Evolutionary conservation across 2,888 invertebrate genomes (phyloP), one percentile per base, ranked within the genome.

Genomic region (Ischnus inquisitorius): DNA sequence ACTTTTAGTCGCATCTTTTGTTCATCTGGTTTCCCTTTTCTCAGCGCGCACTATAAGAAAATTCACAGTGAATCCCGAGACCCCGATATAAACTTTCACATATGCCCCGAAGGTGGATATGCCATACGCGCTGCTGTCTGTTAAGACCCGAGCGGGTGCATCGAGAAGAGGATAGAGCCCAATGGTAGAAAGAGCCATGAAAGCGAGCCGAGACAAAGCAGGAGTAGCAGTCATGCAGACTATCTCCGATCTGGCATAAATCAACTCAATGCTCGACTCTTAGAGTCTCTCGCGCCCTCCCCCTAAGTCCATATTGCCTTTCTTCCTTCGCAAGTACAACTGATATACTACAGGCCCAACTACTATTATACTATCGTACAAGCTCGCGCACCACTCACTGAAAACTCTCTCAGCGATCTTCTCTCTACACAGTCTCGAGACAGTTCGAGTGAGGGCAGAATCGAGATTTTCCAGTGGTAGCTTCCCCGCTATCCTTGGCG

Each of bases 231-330:
- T 90, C 89, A 90, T 86, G 87, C 86, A 84, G 78, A 68, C 90
- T 93, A 93, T 93, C 92, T 93, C 90, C 90, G 91, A 93, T 93
- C 92, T 93, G 91, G 92, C 90, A 93, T 93, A 93, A 93, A 93
- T 93, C 92, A 93, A 93, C 91, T 91, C 91, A 90, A 91, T 92
- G 91, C 92, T 91, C 88, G 90, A 88, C 90, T 92, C 92, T 90
- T 89, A 89, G 90, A 90, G 90, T 88, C 87, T 88, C 87, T 88
- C 89, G 87, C 88, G 88, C 91, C 89, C 89, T 88, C 88, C 89
- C 89, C 87, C 88, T 89, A 89, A 90, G 90, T 82, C 89, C 90
- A 91, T 91, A 91, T 90, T 91, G 89, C 89, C 87, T 88, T 82
- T 88, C 88, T 87, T 88, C 88, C 87, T 86, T 28, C 85, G 60